phyloP scores from a whole-genome alignment of 2,888 invertebrate genomes.

The Strigamia maritima region DNA sequence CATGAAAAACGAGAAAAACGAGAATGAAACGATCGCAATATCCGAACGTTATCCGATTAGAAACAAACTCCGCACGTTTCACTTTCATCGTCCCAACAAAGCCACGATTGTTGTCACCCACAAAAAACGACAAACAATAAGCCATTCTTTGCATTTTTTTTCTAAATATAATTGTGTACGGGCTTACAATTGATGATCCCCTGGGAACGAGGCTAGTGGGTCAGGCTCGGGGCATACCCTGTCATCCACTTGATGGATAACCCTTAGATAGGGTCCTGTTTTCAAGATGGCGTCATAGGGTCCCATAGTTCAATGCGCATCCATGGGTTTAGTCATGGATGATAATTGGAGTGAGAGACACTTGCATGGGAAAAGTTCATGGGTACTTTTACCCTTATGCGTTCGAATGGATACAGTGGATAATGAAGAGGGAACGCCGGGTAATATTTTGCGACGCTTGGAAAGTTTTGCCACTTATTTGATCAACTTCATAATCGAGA shows the following conservation, averaged over 20 bases:
- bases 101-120: too few relatives aligned
- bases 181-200: background rate
- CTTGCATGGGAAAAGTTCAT: constrained; percentile 26
- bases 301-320: constrained; percentile 22
- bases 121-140: too few relatives aligned
- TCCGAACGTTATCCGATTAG: too few relatives aligned
- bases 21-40: too few relatives aligned
- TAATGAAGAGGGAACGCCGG: background rate
- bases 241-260: constrained; percentile 23
- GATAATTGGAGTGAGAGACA: constrained; percentile 22
- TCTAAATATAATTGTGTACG: background rate
- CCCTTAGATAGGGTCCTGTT: background rate
- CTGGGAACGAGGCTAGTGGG: constrained; percentile 30
- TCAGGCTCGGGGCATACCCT: background rate
- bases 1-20: too few relatives aligned
- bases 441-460: background rate
- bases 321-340: constrained; percentile 3
- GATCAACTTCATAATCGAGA: background rate
- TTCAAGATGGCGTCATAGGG: constrained; percentile 21
- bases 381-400: background rate
- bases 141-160: too few relatives aligned
- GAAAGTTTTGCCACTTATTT: too few relatives aligned
- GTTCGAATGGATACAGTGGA: background rate
- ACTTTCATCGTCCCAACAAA: too few relatives aligned
- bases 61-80: too few relatives aligned